Conservation (phyloP, 2,113 vertebrate species). For the Ptilonorhynchus violaceus region DNA sequence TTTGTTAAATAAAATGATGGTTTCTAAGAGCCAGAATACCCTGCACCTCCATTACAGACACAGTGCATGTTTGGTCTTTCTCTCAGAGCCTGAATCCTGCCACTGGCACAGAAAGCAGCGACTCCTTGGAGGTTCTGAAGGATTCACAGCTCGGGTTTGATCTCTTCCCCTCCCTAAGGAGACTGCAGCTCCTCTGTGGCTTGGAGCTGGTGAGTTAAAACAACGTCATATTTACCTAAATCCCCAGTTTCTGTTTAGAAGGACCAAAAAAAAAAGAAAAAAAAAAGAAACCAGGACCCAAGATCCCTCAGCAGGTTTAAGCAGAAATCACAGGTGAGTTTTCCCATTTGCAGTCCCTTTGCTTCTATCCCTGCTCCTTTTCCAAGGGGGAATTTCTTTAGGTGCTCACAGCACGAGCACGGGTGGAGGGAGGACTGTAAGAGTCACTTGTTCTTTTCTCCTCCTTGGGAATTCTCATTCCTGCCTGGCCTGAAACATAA, state of each 20-base stretch:
- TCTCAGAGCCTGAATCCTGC: neutral
- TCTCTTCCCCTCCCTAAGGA: neutral
- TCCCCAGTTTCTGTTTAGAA: neutral
- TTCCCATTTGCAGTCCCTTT: neutral
- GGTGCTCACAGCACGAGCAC: neutral
- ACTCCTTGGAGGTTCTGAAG: neutral
- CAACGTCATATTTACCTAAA: neutral
- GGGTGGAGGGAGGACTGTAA: neutral
- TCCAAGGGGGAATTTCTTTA: neutral
- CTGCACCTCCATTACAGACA: neutral
- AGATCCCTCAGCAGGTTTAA: neutral
- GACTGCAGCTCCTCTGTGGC: neutral
- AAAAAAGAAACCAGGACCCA: neutral
- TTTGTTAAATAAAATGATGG: constrained; percentile 73
- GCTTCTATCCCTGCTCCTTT: neutral
- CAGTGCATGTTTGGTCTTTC: neutral
- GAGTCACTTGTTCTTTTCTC: neutral
- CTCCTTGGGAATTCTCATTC: neutral
- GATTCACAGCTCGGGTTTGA: neutral
- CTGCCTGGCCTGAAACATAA: neutral
- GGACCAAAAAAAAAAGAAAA: neutral
- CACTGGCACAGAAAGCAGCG: neutral
- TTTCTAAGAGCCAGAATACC: constrained; percentile 72
- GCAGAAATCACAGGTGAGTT: neutral
- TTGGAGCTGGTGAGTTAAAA: neutral